These are phyloP conservation scores for Percopsis transmontana DNA, from an alignment of 2,113 vertebrate genomes.

Conservation along the genomic window DNA sequence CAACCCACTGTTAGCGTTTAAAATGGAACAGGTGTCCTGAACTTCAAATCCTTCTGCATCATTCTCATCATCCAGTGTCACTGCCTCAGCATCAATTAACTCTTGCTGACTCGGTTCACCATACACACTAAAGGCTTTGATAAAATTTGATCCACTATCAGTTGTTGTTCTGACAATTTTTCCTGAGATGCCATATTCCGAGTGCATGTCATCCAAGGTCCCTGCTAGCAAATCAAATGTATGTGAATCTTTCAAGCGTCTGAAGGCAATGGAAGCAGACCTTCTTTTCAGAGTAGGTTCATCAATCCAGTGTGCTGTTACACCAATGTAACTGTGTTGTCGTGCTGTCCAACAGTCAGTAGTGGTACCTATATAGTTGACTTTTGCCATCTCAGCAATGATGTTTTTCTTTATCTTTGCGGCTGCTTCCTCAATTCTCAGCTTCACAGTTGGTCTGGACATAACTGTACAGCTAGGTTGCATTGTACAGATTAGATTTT, in stretches of 20 bases:
- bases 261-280: constrained; percentile 4
- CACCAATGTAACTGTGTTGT: no score
- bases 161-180: constrained; percentile 1
- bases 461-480: no score
- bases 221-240: constrained; percentile 15
- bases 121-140: constrained; percentile 5
- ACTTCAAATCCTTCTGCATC: neutral
- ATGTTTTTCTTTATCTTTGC: no score
- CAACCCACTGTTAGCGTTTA: neutral
- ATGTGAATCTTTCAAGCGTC: constrained; percentile 11
- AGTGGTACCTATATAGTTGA: no score
- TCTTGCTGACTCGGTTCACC: neutral
- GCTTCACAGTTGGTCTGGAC: no score
- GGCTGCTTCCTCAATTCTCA: no score
- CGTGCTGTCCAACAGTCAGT: no score
- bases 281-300: no score
- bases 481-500: no score
- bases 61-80: constrained; percentile 2
- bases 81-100: neutral
- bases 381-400: no score
- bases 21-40: neutral
- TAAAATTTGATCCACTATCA: neutral
- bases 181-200: neutral
- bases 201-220: constrained; percentile 1
- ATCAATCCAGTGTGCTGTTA: no score